These are phyloP conservation scores for Calameuta idolon DNA, from an alignment of 2,888 invertebrate species.

Conservation along the genomic window DNA sequence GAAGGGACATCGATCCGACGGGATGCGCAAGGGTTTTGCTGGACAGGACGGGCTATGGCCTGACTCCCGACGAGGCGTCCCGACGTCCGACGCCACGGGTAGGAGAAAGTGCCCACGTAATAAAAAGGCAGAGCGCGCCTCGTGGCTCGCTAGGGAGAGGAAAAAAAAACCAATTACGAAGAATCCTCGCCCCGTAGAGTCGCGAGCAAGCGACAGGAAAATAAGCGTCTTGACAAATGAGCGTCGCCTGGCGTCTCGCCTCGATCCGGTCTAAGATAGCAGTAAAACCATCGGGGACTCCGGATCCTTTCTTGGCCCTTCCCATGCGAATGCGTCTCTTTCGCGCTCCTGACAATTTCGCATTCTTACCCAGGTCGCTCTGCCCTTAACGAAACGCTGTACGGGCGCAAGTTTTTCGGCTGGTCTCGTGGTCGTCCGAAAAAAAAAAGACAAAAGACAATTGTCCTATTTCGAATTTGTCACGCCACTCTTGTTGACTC, in stretches of 20 bases:
- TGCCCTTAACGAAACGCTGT: background rate
- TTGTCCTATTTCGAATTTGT: background rate
- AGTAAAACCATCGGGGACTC: background rate
- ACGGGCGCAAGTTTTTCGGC: too few relatives aligned
- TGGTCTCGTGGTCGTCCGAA: too few relatives aligned
- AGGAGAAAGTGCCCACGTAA: conserved; percentile 1
- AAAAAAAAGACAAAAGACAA: too few relatives aligned
- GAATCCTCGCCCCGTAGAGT: conserved; percentile 1
- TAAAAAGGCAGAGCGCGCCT: background rate
- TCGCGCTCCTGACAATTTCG: background rate
- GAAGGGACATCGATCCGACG: background rate
- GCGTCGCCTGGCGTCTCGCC: background rate
- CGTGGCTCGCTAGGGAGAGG: background rate
- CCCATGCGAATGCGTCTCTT: background rate
- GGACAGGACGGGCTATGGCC: background rate
- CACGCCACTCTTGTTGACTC: background rate
- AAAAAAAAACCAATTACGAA: conserved; percentile 6
- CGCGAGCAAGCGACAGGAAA: conserved; percentile 6
- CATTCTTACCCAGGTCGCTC: background rate
- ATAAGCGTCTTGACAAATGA: conserved; percentile 9
- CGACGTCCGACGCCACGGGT: background rate
- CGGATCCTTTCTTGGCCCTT: background rate
- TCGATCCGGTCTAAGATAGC: conserved; percentile 1
- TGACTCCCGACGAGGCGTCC: background rate
- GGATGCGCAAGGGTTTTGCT: background rate